Evolutionary conservation across 2,113 vertebrate genomes (phyloP), one percentile per base, ranked within the genome.

Genomic region (Spea bombifrons): DNA sequence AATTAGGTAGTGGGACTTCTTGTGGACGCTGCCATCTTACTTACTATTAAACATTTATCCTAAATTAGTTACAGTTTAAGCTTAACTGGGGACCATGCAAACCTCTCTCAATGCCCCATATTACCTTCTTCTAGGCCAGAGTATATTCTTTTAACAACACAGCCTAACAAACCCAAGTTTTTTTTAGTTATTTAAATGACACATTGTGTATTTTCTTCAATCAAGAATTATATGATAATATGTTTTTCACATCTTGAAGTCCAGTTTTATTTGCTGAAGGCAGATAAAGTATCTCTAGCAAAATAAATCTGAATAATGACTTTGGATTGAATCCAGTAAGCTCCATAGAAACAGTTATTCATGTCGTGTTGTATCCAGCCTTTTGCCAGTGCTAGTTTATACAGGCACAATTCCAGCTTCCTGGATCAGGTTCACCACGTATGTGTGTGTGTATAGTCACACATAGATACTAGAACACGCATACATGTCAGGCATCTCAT

Each of bases 291-390:
- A 55, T 13, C 50, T 10, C 7, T 66, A 66, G 44, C 63, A 66
- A 50, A 67, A 55, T 67, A 53, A 53, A 75, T 65, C 66, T 67
- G 15, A 53, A 67, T 75, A 66, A 66, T 67, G 30, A n/a, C n/a
- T 46, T 75, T 75, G 74, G 74, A 15, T 64, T 63, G 59, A 78
- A 71, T 75, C 74, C 74, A 53, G 48, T 45, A 52, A 75, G 55
- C 9, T 53, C 74, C 52, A 16, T 7, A 43, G 64, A 65, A 55
- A 55, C 57, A 46, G 50, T 66, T 53, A 55, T 49, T 46, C 30
- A 53, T 55, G 10, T 50, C 64, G 45, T 15, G 12, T 16, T 15
- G 49, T 7, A 5, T 75, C 46, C 52, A 16, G 43, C 44, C 13
- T 55, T 65, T 66, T 65, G 17, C 48, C 9, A 59, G 43, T 12